A percentile compares a stretch with the other conserved stretches of the same genome.
phyloP scores from a whole-genome alignment of 2,797 vertebrate species.

The Neoniphon sammara region DNA sequence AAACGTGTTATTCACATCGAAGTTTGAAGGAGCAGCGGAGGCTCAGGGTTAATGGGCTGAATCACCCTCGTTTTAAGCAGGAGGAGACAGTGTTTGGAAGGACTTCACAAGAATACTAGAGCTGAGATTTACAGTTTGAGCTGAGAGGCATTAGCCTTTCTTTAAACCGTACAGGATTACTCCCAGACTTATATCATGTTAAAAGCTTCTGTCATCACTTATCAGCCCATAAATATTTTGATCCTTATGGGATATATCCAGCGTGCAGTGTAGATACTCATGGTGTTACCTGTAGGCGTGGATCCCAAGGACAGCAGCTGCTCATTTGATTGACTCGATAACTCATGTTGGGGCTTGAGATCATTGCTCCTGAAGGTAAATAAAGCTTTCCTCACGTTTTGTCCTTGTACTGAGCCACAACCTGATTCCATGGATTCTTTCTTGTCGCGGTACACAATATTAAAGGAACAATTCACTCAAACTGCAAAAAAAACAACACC shows the following conservation, averaged over 20 bases:
- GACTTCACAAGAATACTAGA: neutral
- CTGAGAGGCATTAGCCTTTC: neutral
- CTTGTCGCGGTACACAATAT: neutral
- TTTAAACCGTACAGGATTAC: neutral
- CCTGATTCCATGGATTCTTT: neutral
- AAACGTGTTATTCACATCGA: neutral
- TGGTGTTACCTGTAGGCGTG: neutral
- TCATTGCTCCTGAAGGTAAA: conserved; percentile 6
- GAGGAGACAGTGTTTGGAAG: conserved; percentile 2
- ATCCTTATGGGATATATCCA: neutral
- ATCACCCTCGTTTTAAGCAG: neutral
- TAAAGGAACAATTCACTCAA: neutral
- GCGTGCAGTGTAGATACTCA: neutral
- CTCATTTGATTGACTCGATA: neutral
- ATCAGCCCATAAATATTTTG: neutral
- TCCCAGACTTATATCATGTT: neutral
- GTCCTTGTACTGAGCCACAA: neutral
- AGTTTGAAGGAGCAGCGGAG: neutral
- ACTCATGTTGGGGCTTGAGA: neutral
- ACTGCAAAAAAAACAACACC: too few species aligned
- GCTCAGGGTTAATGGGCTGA: conserved; percentile 4
- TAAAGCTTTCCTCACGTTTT: neutral
- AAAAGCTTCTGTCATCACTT: neutral
- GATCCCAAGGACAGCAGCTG: neutral
- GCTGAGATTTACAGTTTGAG: neutral